Conservation (phyloP, 1,140 invertebrate genomes). For the Trichomalopsis sarcophagae region DNA sequence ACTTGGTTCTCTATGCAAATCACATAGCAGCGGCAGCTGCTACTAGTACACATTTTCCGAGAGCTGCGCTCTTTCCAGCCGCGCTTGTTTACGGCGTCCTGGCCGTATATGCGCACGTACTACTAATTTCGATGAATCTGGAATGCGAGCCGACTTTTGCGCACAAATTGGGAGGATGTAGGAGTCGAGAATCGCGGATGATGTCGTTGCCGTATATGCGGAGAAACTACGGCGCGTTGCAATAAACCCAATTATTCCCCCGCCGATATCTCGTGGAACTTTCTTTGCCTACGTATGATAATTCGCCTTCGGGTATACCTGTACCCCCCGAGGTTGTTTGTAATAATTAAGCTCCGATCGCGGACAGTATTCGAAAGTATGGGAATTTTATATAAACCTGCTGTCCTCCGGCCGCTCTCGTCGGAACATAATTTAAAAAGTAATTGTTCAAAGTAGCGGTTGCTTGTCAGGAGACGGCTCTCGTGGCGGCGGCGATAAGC, state of each 20-base stretch:
- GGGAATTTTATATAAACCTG: background rate
- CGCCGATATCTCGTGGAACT: background rate
- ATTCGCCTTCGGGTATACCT: background rate
- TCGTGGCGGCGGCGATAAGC: background rate
- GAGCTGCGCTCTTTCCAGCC: background rate
- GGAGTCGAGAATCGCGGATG: background rate
- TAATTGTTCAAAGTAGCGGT: constrained; percentile 47
- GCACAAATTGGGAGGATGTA: background rate
- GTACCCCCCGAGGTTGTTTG: background rate
- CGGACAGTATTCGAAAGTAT: constrained; percentile 2
- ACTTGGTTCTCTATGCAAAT: background rate
- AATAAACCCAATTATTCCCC: constrained; percentile 24
- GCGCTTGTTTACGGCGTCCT: background rate
- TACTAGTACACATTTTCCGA: background rate
- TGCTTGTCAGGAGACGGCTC: constrained; percentile 3
- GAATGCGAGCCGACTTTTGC: background rate
- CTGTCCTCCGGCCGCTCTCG: background rate
- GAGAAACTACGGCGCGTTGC: background rate
- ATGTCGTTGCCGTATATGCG: constrained; percentile 11
- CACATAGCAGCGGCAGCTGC: background rate
- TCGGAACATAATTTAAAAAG: constrained; percentile 36
- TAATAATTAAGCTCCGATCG: background rate
- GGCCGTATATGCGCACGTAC: background rate
- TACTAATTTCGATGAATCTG: constrained; percentile 11
- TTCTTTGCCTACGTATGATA: background rate